Conservation (phyloP, 2,113 vertebrate genomes). For the Lophochroa leadbeateri region DNA sequence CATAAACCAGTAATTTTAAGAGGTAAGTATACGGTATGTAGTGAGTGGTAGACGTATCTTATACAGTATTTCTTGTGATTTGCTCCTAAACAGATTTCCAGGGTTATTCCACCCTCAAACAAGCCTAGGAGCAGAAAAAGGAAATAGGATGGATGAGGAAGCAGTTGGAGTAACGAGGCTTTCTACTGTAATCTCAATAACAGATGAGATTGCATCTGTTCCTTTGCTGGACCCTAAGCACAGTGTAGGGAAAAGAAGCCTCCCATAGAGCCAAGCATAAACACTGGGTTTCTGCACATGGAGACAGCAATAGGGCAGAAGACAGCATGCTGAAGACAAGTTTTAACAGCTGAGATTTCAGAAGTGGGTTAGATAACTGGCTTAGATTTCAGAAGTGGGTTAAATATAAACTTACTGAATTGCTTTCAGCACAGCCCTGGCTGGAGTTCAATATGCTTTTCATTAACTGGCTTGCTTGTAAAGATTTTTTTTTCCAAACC, state of each 20-base stretch:
- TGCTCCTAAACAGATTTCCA: slow-evolving; percentile 16
- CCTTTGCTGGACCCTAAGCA: neutral
- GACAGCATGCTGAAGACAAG: neutral
- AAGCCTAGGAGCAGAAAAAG: slow-evolving; percentile 2
- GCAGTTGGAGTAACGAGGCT: neutral
- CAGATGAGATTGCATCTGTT: slow-evolving; percentile 20
- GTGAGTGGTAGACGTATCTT: neutral
- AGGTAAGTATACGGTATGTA: neutral
- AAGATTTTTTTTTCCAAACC: neutral
- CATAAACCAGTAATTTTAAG: neutral
- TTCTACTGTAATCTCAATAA: slow-evolving; percentile 31
- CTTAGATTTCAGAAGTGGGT: neutral
- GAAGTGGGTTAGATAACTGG: neutral
- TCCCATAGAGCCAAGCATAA: neutral
- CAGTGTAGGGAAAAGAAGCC: neutral
- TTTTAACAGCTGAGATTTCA: slow-evolving; percentile 13
- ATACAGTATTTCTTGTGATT: neutral
- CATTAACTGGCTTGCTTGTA: neutral
- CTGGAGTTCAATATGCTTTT: neutral
- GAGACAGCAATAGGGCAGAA: neutral
- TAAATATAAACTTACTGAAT: neutral
- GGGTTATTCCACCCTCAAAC: slow-evolving; percentile 4
- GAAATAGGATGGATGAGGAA: slow-evolving; percentile 17
- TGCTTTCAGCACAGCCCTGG: neutral
- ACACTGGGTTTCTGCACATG: neutral